Conservation (phyloP, 2,113 vertebrate genomes). For the Bostrychus sinensis region DNA sequence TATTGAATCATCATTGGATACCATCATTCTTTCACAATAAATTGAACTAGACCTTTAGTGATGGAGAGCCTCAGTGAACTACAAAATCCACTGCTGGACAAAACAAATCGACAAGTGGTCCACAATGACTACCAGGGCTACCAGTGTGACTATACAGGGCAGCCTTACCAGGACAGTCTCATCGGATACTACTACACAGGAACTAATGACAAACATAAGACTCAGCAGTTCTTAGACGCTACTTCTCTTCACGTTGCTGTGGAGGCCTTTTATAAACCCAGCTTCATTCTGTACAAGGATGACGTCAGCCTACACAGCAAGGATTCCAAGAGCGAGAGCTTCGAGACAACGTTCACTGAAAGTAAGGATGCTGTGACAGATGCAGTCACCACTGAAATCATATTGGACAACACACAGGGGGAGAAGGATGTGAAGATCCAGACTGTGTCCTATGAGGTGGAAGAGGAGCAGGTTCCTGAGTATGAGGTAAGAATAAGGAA, state of each 20-base stretch:
- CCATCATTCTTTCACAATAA: constrained; percentile 19
- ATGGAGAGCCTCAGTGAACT: constrained; percentile 92
- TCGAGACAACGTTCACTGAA: constrained; percentile 90
- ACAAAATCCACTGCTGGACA: constrained; percentile 87
- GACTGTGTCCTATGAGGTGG: constrained; percentile 90
- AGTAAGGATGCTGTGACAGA: constrained; percentile 74
- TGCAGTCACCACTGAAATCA: constrained; percentile 43
- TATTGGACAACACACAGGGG: constrained; percentile 42
- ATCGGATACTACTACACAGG: constrained; percentile 86
- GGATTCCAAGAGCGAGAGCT: constrained; percentile 85
- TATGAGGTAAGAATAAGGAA: constrained; percentile 79
- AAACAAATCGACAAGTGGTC: constrained; percentile 76
- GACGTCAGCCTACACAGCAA: constrained; percentile 82
- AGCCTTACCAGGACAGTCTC: constrained; percentile 84
- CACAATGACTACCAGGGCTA: constrained; percentile 79
- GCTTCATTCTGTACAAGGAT: constrained; percentile 88
- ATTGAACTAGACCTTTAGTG: constrained; percentile 47
- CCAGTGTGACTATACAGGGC: constrained; percentile 80
- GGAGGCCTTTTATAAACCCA: constrained; percentile 89
- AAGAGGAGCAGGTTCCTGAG: constrained; percentile 86
- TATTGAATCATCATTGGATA: constrained; percentile 32
- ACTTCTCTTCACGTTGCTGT: constrained; percentile 90
- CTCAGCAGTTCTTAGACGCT: constrained; percentile 90
- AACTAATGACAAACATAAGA: constrained; percentile 70
- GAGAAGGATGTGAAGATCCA: constrained; percentile 86